Conservation (phyloP, 2,113 vertebrate genomes). For the Sturnira hondurensis region DNA sequence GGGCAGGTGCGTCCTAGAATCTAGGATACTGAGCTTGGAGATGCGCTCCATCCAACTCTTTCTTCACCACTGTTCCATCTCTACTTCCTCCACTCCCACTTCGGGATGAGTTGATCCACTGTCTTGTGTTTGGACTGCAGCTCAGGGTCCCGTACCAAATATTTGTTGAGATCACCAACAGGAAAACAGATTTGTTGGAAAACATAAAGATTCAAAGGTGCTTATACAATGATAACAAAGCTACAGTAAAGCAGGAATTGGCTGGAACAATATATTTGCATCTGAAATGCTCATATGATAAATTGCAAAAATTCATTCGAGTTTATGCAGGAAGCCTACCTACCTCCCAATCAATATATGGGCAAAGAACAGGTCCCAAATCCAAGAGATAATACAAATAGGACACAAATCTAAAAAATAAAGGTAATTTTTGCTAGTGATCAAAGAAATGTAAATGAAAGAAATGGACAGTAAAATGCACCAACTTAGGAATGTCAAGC, state of each 20-base stretch:
- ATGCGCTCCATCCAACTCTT: constrained; percentile 57
- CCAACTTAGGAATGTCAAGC: neutral
- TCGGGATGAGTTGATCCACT: constrained; percentile 77
- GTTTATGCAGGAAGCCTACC: neutral
- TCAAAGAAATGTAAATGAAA: neutral
- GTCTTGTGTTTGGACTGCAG: constrained; percentile 71
- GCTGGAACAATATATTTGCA: neutral
- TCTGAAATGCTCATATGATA: neutral
- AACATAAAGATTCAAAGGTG: neutral
- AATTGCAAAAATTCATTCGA: neutral
- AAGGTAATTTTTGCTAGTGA: neutral
- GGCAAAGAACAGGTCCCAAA: neutral
- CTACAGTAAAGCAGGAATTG: neutral
- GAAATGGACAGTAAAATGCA: neutral
- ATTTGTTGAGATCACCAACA: neutral
- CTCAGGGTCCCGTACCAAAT: constrained; percentile 76
- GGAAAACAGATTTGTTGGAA: neutral
- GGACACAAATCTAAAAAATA: neutral
- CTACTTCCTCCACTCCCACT: constrained; percentile 79
- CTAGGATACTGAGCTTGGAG: constrained; percentile 75
- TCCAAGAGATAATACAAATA: neutral
- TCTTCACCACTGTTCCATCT: constrained; percentile 55
- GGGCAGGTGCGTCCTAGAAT: constrained; percentile 80
- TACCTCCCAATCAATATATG: neutral
- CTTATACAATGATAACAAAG: neutral